phyloP scores from a whole-genome alignment of 2,113 vertebrate species.

The Tringa solitaria region DNA sequence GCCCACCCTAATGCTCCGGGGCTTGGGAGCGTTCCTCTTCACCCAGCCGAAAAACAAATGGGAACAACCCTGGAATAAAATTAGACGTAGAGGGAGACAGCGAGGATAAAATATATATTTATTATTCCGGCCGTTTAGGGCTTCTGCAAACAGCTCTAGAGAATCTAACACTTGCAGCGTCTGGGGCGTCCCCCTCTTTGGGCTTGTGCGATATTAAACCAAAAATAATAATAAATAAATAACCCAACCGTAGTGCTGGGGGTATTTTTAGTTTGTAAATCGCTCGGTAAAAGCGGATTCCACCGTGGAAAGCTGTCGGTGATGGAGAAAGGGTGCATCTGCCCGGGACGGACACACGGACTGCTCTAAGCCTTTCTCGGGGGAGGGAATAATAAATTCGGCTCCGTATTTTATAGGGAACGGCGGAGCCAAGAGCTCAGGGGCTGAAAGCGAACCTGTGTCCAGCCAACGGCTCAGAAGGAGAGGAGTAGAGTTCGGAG shows the following conservation, averaged over 20 bases:
- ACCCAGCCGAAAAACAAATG: neutral
- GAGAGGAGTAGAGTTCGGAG: neutral
- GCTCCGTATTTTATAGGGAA: neutral
- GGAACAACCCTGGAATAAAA: neutral
- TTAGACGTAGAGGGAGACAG: accelerated
- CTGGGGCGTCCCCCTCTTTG: neutral
- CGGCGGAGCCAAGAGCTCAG: neutral
- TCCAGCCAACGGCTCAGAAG: neutral
- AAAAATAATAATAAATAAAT: no score
- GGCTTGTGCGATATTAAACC: neutral
- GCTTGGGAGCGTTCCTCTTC: neutral
- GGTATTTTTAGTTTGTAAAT: neutral
- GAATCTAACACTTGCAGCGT: neutral
- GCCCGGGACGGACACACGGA: neutral
- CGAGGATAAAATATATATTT: neutral
- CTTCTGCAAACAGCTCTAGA: neutral
- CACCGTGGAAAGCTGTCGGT: neutral
- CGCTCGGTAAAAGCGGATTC: neutral
- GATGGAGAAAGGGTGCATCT: neutral
- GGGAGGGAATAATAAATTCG: neutral
- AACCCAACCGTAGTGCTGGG: neutral
- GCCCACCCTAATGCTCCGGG: neutral
- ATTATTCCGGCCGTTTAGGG: neutral
- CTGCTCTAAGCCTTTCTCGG: neutral
- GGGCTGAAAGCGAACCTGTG: neutral